Base-by-base conservation (phyloP, 1,140 invertebrate genomes). In the Delia radicum region DNA sequence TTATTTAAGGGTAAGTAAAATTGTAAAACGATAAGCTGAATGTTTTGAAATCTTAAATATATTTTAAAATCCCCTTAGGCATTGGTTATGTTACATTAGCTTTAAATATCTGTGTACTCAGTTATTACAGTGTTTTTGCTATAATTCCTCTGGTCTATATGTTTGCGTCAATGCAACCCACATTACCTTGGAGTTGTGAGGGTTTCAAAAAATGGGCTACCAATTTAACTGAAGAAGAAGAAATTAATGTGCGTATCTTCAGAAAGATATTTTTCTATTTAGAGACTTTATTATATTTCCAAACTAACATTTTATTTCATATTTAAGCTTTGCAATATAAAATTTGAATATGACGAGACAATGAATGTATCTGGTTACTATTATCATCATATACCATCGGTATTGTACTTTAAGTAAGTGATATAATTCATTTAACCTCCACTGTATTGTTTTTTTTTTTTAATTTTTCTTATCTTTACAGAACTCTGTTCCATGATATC, bases 181-280 rank as follows among this genome's bases (percentile, higher is more conserved):
- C 80, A 13, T 6, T 84, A 37, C 82, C 82, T 2, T 84, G 82
- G 82, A 81, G 80, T 46, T 84, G 82, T n/a, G 82, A 84, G 29
- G 81, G 18, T 7, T 13, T 79, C 0, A 67, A 75, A 33, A 48
- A n/a, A 72, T 72, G 31, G 62, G 61, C 61, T 33, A 13, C 37
- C 0, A 48, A 73, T 5, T 33, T 71, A 31, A 62, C 46, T 6
- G 42, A 55, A 8, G 18, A 21, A 10, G 55, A 76, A 15, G 61
- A 65, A n/a, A 28, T 46, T 3, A 61, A 65, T 48, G 71, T 74
- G 73, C 42, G 33, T 76, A 12, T 3, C 4, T 21, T 18, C 3
- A 5, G 12, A 15, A 15, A 33, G n/a, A 13, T 5, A 13, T 42
- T 42, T 42, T 3, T 5, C 1, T 42, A 15, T 42, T 42, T 42